These are phyloP conservation scores for Panulirus ornatus DNA, from an alignment of 1,140 invertebrate species.

Conservation along the genomic window DNA sequence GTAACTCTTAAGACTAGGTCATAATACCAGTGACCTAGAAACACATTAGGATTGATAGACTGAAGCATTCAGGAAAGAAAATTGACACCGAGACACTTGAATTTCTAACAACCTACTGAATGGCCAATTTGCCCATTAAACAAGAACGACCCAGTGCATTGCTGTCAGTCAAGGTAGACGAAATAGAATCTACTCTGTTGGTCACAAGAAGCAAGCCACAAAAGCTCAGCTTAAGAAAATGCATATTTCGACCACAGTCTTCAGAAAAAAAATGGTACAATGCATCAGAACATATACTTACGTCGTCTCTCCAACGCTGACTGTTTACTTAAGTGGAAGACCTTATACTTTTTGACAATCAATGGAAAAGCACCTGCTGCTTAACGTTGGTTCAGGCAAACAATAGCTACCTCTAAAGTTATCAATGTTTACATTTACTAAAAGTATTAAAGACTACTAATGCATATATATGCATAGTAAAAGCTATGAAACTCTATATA, in stretches of 20 bases:
- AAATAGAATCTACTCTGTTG: too few relatives aligned
- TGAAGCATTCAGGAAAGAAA: too few relatives aligned
- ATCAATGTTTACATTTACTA: neutral
- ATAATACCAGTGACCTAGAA: too few relatives aligned
- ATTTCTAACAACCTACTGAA: too few relatives aligned
- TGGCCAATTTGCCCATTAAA: too few relatives aligned
- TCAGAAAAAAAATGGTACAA: neutral
- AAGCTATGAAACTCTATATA: neutral
- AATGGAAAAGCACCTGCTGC: neutral
- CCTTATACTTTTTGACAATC: neutral
- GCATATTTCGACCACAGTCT: neutral
- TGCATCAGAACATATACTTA: too few relatives aligned
- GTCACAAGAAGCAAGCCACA: neutral
- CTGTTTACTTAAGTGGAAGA: neutral
- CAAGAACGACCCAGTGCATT: too few relatives aligned
- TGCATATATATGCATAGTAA: too few relatives aligned
- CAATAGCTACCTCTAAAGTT: neutral
- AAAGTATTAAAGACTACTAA: neutral
- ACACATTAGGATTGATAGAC: too few relatives aligned
- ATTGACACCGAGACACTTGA: too few relatives aligned
- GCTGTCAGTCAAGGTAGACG: too few relatives aligned
- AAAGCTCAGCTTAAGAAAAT: neutral
- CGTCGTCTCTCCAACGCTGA: neutral
- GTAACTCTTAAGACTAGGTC: too few relatives aligned
- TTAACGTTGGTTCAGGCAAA: neutral